Evolutionary conservation across 2,113 vertebrate species (phyloP).

Genomic region (Corythoichthys intestinalis): DNA sequence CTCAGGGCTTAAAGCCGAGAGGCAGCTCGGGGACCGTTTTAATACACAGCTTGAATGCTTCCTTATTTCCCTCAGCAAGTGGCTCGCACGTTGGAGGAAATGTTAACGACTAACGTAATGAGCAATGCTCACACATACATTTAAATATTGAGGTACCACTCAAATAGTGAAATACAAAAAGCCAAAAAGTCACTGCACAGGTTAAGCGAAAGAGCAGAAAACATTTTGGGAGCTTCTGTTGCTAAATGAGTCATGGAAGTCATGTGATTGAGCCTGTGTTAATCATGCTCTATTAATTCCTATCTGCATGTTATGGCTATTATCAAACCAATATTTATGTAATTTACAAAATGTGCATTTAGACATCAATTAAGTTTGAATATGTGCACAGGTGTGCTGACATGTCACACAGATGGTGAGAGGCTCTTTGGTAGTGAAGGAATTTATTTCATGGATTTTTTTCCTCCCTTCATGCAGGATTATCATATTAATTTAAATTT

Average conservation of each 20-base stretch:
- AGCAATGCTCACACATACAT: slow-evolving; percentile 13
- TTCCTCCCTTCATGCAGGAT: slow-evolving; percentile 15
- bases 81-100: slow-evolving; percentile 50
- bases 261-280: slow-evolving; percentile 12
- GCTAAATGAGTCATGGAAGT: slow-evolving; percentile 10
- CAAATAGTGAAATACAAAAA: slow-evolving; percentile 33
- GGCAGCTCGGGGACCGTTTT: slow-evolving; percentile 45
- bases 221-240: slow-evolving; percentile 8
- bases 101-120: slow-evolving; percentile 56
- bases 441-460: slow-evolving; percentile 23
- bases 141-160: slow-evolving; percentile 36
- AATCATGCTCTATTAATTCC: slow-evolving; percentile 14
- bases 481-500: slow-evolving; percentile 52
- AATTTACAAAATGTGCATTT: background rate
- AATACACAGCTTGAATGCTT: slow-evolving; percentile 46
- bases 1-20: slow-evolving; percentile 36
- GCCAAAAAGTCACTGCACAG: slow-evolving; percentile 21
- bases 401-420: slow-evolving; percentile 2
- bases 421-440: background rate
- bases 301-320: slow-evolving; percentile 1
- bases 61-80: slow-evolving; percentile 50
- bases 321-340: background rate
- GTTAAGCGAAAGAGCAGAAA: slow-evolving; percentile 25
- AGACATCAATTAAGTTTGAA: slow-evolving; percentile 2
- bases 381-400: background rate